Conservation (phyloP, 2,113 vertebrate genomes). For the Scalopus aquaticus region DNA sequence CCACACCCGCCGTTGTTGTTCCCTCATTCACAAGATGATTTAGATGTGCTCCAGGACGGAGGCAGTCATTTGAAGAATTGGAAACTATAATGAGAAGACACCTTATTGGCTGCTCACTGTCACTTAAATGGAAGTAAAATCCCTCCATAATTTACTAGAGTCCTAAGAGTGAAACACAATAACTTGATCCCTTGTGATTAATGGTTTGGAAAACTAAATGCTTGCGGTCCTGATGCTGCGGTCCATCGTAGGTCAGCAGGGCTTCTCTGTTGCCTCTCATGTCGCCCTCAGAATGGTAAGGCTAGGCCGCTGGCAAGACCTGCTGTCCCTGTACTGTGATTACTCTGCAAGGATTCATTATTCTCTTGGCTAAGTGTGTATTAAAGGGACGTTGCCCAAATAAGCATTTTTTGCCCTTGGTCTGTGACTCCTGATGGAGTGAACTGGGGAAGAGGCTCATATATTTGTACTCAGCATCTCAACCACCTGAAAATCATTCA, state of each 20-base stretch:
- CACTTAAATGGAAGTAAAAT: neutral
- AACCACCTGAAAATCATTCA: neutral
- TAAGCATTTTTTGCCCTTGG: neutral
- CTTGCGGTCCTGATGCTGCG: neutral
- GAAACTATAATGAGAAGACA: neutral
- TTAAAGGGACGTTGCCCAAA: neutral
- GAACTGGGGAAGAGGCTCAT: neutral
- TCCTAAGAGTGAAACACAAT: neutral
- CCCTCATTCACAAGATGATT: neutral
- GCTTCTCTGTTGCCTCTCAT: neutral
- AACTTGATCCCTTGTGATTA: neutral
- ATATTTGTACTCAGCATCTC: neutral
- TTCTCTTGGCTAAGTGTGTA: neutral
- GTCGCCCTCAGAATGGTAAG: neutral
- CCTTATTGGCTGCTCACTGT: neutral
- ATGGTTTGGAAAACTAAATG: neutral
- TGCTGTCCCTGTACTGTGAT: neutral
- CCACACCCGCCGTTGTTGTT: neutral
- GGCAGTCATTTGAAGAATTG: neutral
- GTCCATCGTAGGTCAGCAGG: neutral
- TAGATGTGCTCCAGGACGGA: neutral
- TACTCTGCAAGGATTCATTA: neutral
- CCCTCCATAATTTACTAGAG: neutral
- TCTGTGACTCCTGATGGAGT: neutral
- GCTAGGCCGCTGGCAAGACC: neutral